A percentile compares a stretch with the other conserved stretches of the same genome.
Evolutionary conservation across 2,113 vertebrate genomes (phyloP).

Genomic region (Pterocles orientalis): DNA sequence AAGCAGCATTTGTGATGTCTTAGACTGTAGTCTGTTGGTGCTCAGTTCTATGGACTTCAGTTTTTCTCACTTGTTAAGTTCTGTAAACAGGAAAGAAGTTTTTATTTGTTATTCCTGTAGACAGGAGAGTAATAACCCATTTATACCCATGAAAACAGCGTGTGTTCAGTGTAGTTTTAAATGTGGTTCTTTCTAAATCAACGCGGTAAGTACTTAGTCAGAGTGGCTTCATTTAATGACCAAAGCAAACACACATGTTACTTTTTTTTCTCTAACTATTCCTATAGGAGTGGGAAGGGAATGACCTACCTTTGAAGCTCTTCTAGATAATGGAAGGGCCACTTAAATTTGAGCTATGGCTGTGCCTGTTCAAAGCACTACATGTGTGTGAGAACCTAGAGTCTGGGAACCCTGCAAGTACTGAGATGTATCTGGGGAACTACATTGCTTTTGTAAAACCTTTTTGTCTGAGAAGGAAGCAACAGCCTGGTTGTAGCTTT

Average conservation of each 20-base stretch:
- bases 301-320: background rate
- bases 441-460: background rate
- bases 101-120: background rate
- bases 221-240: background rate
- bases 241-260: background rate
- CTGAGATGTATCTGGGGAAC: background rate
- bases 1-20: background rate
- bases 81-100: background rate
- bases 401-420: background rate
- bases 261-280: background rate
- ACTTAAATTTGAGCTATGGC: background rate
- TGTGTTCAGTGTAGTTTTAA: background rate
- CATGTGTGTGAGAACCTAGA: accelerated
- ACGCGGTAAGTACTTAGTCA: background rate
- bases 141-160: background rate
- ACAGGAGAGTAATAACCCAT: background rate
- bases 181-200: background rate
- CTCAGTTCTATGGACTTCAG: accelerated
- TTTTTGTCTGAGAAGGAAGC: background rate
- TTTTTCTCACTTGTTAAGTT: background rate
- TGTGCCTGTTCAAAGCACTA: background rate
- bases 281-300: background rate
- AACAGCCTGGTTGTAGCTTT: background rate
- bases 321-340: background rate
- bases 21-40: background rate